Evolutionary conservation across 1,140 invertebrate genomes (phyloP).

Genomic region (Harpegnathos saltator): DNA sequence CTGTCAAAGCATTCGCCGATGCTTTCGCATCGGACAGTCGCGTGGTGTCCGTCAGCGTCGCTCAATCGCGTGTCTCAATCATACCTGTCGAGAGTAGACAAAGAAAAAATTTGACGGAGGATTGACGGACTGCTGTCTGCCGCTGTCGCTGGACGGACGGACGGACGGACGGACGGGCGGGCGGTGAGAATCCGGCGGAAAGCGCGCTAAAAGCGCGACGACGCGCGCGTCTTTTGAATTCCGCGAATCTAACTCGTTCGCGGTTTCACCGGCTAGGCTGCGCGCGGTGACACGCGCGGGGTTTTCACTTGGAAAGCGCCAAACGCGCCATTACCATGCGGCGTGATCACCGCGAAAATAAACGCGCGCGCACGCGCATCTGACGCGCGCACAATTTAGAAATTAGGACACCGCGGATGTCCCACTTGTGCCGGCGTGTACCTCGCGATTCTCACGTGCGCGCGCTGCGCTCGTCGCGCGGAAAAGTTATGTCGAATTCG

Average conservation of each 20-base stretch:
- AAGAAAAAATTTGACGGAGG: no score
- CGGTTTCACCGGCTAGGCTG: constrained; percentile 54
- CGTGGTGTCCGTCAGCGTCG: no score
- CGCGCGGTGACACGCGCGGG: constrained; percentile 28
- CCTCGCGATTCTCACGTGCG: constrained; percentile 1
- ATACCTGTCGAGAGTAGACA: no score
- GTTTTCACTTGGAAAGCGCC: constrained; percentile 62
- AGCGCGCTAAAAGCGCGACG: no score
- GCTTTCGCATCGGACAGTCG: no score
- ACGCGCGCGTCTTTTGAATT: constrained; percentile 38
- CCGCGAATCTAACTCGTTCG: constrained; percentile 53
- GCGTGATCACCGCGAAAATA: constrained; percentile 44
- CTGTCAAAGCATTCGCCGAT: no score
- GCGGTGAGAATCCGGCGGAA: no score
- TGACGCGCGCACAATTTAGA: constrained; percentile 48
- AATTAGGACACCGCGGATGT: constrained; percentile 52
- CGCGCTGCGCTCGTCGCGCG: neutral
- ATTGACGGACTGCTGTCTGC: no score
- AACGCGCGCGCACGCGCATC: constrained; percentile 49
- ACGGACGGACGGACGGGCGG: no score
- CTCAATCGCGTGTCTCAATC: no score
- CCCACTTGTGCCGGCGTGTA: constrained; percentile 33
- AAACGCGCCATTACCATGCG: constrained; percentile 39
- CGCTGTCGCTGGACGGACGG: no score
- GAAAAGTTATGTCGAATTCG: no score